phyloP scores from a whole-genome alignment of 2,113 vertebrate species.

The Prolemur simus region DNA sequence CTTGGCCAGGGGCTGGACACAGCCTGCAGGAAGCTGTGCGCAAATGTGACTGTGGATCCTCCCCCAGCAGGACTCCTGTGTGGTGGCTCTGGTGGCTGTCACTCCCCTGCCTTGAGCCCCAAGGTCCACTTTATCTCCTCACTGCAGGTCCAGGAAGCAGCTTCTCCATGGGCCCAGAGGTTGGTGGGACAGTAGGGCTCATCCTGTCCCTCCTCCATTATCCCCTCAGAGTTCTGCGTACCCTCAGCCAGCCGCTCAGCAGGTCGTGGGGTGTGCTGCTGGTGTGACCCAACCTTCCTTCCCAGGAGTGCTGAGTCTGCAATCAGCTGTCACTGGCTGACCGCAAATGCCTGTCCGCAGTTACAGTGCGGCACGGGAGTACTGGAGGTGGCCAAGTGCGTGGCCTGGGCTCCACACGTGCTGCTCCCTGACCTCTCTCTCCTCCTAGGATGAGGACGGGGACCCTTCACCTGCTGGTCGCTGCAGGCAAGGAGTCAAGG shows the following conservation, averaged over 20 bases:
- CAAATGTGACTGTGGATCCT: neutral
- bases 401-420: neutral
- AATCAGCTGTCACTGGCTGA: too few relatives aligned
- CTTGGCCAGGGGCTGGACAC: neutral
- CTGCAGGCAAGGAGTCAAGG: neutral
- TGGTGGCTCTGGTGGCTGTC: fast-evolving
- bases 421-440: neutral
- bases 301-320: neutral
- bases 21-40: neutral
- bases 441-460: neutral
- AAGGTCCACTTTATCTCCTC: too few relatives aligned
- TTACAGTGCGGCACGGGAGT: neutral
- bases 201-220: neutral
- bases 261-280: fast-evolving
- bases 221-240: neutral
- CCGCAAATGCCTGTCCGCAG: neutral
- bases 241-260: neutral
- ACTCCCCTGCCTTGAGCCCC: neutral
- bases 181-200: neutral
- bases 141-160: neutral
- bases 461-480: neutral
- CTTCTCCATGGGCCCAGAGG: neutral
- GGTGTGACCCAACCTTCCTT: neutral
- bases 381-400: too few relatives aligned
- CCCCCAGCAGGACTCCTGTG: neutral